Conservation (phyloP, 1,140 invertebrate species). For the Antheraea pernyi region DNA sequence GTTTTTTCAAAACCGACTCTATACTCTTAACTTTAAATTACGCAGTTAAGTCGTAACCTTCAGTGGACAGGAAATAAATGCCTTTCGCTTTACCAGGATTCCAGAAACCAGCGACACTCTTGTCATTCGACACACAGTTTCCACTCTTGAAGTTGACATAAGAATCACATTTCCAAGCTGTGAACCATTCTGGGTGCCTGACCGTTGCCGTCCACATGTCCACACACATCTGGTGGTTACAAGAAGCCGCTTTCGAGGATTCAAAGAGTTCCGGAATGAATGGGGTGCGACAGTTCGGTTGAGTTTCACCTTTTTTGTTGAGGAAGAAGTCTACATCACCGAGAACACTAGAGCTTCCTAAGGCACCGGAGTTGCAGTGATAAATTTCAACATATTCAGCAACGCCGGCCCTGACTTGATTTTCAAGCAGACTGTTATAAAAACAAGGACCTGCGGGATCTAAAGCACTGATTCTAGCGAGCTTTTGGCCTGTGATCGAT, state of each 20-base stretch:
- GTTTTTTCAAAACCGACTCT: too few species aligned
- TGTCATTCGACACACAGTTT: constrained; percentile 51
- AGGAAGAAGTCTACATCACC: constrained; percentile 81
- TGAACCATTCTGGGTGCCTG: constrained; percentile 52
- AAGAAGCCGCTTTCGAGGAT: constrained; percentile 73
- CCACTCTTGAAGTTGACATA: constrained; percentile 56
- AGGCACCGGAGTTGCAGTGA: constrained; percentile 61
- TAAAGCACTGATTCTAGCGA: constrained; percentile 74
- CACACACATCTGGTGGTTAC: constrained; percentile 72
- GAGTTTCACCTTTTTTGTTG: constrained; percentile 73
- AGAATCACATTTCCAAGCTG: constrained; percentile 56
- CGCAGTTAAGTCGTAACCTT: too few species aligned
- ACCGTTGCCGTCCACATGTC: constrained; percentile 82
- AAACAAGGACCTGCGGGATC: constrained; percentile 33
- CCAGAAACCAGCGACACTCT: constrained; percentile 63
- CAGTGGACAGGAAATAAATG: constrained; percentile 60
- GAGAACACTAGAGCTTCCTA: constrained; percentile 82
- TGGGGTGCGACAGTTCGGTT: constrained; percentile 78
- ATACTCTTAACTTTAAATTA: too few species aligned
- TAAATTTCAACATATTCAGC: constrained; percentile 83
- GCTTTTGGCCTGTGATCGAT: constrained; percentile 86
- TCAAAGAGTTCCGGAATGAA: constrained; percentile 65
- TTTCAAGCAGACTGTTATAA: constrained; percentile 74
- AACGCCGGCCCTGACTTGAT: constrained; percentile 70
- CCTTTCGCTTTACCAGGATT: constrained; percentile 67